Percentiles rank a stretch among this genome's conserved stretches.
Conservation (phyloP, 2,888 invertebrate species). For the Temnothorax ravouxi region DNA sequence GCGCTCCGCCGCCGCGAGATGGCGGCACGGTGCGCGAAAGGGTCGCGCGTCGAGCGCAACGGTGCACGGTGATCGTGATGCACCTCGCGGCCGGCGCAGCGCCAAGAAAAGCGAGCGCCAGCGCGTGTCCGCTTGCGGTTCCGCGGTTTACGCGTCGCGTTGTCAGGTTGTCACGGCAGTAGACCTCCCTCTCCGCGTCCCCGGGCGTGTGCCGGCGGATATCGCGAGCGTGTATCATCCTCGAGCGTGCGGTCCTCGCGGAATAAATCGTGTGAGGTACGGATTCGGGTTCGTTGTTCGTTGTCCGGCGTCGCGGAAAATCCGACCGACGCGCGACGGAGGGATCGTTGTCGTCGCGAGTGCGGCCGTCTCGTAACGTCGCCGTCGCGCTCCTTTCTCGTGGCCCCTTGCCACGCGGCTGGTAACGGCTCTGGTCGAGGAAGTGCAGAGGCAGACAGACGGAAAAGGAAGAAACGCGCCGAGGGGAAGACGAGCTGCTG, state of each 20-base stretch:
- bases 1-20: slow-evolving; percentile 40
- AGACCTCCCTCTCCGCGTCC: not conserved
- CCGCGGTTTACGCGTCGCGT: slow-evolving; percentile 21
- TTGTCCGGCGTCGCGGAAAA: not conserved
- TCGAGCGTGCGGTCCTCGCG: not conserved
- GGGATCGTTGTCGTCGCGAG: not conserved
- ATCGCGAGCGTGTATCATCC: not conserved
- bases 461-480: slow-evolving; percentile 1
- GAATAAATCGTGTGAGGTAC: not conserved
- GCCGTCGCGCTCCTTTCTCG: slow-evolving; percentile 28
- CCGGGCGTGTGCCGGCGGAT: slow-evolving; percentile 15
- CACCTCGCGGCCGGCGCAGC: slow-evolving; percentile 68
- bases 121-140: slow-evolving; percentile 64
- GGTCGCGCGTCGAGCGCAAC: not conserved
- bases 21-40: slow-evolving; percentile 41
- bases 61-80: slow-evolving; percentile 20
- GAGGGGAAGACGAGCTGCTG: not conserved
- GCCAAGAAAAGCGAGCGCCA: slow-evolving; percentile 65
- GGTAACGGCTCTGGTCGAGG: not conserved
- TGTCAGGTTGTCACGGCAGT: not conserved
- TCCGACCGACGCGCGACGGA: not conserved
- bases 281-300: too few relatives aligned
- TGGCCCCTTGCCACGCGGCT: slow-evolving; percentile 16
- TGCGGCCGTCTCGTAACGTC: not conserved
- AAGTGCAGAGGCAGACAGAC: not conserved